Percentiles rank a stretch among this genome's conserved stretches.
Conservation (phyloP, 2,113 vertebrate genomes). For the Vimba vimba region DNA sequence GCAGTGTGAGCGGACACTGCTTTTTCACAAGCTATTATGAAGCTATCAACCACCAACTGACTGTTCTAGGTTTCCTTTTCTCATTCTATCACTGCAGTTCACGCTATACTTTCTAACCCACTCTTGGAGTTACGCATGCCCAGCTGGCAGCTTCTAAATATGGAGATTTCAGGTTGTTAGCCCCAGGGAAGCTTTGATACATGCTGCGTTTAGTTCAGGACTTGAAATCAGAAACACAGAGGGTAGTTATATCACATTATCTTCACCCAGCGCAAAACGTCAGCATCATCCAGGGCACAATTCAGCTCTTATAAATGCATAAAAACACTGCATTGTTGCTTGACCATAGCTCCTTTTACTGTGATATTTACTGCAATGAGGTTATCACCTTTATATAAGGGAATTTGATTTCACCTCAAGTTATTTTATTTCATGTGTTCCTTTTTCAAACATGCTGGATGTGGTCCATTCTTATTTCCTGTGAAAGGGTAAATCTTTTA, state of each 20-base stretch:
- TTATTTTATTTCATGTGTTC: conserved; percentile 1
- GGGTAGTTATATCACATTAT: conserved; percentile 41
- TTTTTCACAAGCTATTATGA: conserved; percentile 29
- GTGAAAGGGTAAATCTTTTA: background rate
- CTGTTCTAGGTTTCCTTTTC: background rate
- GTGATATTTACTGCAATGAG: background rate
- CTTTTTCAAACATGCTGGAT: background rate
- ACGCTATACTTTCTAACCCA: conserved; percentile 13
- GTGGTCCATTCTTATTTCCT: background rate
- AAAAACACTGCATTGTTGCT: background rate
- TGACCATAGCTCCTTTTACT: background rate
- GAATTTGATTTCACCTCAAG: background rate
- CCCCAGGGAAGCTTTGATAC: conserved; percentile 32
- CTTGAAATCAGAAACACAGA: conserved; percentile 46
- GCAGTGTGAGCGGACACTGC: conserved; percentile 29
- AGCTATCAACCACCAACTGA: conserved; percentile 45
- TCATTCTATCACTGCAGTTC: conserved; percentile 23
- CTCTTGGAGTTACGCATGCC: conserved; percentile 16
- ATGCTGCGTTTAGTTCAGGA: conserved; percentile 19
- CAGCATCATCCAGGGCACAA: background rate
- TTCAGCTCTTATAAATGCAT: background rate
- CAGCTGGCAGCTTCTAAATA: conserved; percentile 32
- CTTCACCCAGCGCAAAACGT: conserved; percentile 19
- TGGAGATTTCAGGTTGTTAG: conserved; percentile 43
- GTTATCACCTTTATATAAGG: background rate